Evolutionary conservation across 2,888 invertebrate genomes (phyloP), one percentile per base, ranked within the genome.

Genomic region (Willowsia nigromaculata): DNA sequence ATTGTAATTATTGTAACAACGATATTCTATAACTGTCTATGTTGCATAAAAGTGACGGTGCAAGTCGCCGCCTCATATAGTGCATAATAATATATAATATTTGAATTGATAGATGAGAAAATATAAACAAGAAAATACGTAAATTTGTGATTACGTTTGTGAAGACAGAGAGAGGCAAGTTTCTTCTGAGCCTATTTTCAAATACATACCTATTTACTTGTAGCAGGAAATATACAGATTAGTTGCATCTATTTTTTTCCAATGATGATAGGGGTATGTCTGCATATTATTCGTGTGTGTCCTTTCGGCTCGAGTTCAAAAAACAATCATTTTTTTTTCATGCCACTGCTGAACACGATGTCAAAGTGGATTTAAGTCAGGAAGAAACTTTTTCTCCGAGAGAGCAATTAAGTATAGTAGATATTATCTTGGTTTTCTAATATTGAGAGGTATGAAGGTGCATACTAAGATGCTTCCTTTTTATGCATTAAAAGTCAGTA

Each of bases 401-500:
- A 68, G 11, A 37, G 37, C 68, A 25, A 59, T 27, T 7, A 25
- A 62, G 47, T 13, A 47, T 47, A 37, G 9, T 37, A 37, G 37
- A 37, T 50, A 11, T 50, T 50, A 15, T 50, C n/a, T 18, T 56
- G 11, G 33, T 33, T 65, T 33, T 65, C n/a, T 65, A 13, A 15
- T 25, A 76, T 43, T 30, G 83, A 83, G 83, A 13, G 83, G 83
- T 83, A 40, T 47, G 68, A 83, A 68, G 50, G 68, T 68, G 50
- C 81, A 62, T 30, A 27, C 25, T 30, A 59, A 59, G 30, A 18
- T 27, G 30, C 7, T 50, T 30, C 47, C 78, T 37, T 80, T 53
- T 59, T 40, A 40, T 56, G 80, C 80, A 65, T 62, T 40, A 15
- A 43, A 65, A 82, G 81, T 82, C 81, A 82, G 62, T 82, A 82